These are phyloP conservation scores for Parnassius smintheus DNA, from an alignment of 2,888 invertebrate species.

Conservation along the genomic window DNA sequence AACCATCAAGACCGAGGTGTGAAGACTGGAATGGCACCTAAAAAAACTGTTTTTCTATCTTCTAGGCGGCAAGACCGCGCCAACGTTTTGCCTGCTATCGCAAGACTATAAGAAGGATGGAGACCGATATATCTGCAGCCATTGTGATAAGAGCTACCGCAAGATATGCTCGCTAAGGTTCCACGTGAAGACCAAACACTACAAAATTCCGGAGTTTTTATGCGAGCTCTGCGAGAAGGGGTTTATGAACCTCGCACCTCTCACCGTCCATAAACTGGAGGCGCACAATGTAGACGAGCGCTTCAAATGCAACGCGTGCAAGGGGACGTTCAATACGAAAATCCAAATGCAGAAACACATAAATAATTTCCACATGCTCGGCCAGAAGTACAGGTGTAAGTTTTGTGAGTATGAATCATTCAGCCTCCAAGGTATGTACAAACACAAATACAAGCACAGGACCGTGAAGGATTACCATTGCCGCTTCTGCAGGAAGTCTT, in stretches of 20 bases:
- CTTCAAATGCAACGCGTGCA: conserved; percentile 63
- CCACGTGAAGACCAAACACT: conserved; percentile 59
- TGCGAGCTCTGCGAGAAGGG: conserved; percentile 49
- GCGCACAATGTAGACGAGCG: conserved; percentile 59
- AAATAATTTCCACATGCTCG: conserved; percentile 65
- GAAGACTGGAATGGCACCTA: conserved; percentile 6
- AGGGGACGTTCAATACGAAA: conserved; percentile 54
- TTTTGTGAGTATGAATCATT: conserved; percentile 62
- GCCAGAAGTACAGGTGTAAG: conserved; percentile 55
- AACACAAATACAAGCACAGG: conserved; percentile 66
- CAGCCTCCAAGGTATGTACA: conserved; percentile 52
- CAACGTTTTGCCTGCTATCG: conserved; percentile 48
- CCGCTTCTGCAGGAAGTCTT: conserved; percentile 66
- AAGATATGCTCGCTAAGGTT: conserved; percentile 46
- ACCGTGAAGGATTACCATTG: conserved; percentile 67
- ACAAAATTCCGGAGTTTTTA: conserved; percentile 46
- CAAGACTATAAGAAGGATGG: conserved; percentile 51
- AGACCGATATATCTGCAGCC: conserved; percentile 42
- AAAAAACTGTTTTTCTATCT: conserved; percentile 12
- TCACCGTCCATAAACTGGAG: conserved; percentile 55
- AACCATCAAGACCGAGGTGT: not conserved
- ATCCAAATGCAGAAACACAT: conserved; percentile 54
- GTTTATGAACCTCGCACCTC: conserved; percentile 53
- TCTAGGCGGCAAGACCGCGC: conserved; percentile 23
- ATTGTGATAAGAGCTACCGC: conserved; percentile 52